Conservation (phyloP, 2,113 vertebrate genomes). For the Gopherus evgoodei region DNA sequence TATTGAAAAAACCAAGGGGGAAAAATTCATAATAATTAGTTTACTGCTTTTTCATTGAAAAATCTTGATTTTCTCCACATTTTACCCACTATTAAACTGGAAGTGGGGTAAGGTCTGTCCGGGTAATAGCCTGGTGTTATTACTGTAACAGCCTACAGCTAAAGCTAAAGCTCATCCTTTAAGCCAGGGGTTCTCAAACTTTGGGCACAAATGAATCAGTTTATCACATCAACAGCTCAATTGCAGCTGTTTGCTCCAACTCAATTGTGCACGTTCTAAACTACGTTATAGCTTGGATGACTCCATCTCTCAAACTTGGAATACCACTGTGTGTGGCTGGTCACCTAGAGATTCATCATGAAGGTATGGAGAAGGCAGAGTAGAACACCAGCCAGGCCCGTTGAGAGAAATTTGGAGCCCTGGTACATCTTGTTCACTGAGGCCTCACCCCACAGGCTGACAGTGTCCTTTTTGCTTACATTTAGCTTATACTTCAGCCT, state of each 20-base stretch:
- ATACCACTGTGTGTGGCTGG: not conserved
- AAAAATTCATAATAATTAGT: not conserved
- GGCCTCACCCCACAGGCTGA: too few species aligned
- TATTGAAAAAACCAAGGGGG: not conserved
- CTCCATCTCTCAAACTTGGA: not conserved
- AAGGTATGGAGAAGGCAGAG: accelerated
- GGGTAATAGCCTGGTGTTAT: not conserved
- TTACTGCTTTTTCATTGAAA: not conserved
- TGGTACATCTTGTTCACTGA: too few species aligned
- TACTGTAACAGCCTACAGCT: not conserved
- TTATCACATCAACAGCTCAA: not conserved
- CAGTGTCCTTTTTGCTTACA: too few species aligned
- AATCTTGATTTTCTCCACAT: not conserved
- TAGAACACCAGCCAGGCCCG: too few species aligned
- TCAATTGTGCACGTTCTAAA: not conserved
- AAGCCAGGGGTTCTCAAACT: not conserved
- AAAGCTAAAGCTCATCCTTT: not conserved
- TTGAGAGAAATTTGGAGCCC: too few species aligned
- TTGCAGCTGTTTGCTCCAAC: not conserved
- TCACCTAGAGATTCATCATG: not conserved
- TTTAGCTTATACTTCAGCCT: too few species aligned
- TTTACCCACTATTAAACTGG: not conserved
- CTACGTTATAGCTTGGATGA: not conserved
- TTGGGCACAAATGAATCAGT: not conserved
- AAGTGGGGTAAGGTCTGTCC: not conserved